Evolutionary conservation across 1,140 invertebrate species (phyloP).

Genomic region (Chelonus insularis): DNA sequence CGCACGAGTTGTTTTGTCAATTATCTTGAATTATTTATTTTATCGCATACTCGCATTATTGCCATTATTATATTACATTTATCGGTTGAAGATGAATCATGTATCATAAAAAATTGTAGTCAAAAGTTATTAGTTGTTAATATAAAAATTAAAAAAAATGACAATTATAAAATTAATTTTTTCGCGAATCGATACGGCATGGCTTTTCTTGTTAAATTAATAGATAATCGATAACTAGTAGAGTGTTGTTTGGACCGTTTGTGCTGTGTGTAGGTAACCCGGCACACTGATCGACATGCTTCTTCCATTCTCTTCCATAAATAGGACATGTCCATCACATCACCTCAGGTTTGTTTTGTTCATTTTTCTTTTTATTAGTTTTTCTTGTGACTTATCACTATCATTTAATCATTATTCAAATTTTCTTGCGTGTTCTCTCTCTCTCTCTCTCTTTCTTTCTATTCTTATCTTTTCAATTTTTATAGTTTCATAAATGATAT

Average conservation of each 20-base stretch:
- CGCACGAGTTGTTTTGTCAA: not conserved
- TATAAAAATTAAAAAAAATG: conserved; percentile 19
- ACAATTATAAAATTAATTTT: not conserved
- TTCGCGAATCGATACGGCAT: not conserved
- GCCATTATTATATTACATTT: too few relatives aligned
- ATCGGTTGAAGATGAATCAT: too few relatives aligned
- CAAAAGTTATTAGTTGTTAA: too few relatives aligned
- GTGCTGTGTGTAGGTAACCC: conserved; percentile 58
- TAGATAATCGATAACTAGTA: conserved; percentile 33
- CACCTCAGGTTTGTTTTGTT: conserved; percentile 54
- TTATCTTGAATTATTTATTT: too few relatives aligned
- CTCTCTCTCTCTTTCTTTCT: too few relatives aligned
- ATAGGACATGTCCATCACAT: conserved; percentile 45
- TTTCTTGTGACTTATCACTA: conserved; percentile 18
- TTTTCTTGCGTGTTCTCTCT: too few relatives aligned
- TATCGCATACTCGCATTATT: too few relatives aligned
- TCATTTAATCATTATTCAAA: conserved; percentile 17
- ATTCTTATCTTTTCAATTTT: too few relatives aligned
- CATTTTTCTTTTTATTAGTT: conserved; percentile 37
- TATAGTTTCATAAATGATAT: too few relatives aligned
- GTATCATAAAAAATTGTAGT: too few relatives aligned
- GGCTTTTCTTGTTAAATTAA: conserved; percentile 11
- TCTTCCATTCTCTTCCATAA: conserved; percentile 47
- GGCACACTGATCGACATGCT: conserved; percentile 54
- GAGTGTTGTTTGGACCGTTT: conserved; percentile 56